Evolutionary conservation across 2,888 invertebrate genomes (phyloP).

Genomic region (Dioctria rufipes): DNA sequence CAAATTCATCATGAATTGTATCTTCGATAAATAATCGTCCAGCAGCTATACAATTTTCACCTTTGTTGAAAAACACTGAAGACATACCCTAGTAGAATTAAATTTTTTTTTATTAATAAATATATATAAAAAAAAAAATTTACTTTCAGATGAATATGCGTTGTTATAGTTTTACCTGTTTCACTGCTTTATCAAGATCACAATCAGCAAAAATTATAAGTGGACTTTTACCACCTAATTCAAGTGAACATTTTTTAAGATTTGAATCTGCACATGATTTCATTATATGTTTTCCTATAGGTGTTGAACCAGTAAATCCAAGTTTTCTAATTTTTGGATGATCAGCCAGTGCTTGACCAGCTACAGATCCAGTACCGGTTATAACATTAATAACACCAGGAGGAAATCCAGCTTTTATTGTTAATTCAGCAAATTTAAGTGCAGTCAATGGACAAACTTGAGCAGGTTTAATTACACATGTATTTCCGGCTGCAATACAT

Average conservation of each 20-base stretch:
- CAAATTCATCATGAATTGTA: constrained; percentile 91
- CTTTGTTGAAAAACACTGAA: constrained; percentile 98
- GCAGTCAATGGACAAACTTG: constrained; percentile 94
- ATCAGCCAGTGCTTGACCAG: constrained; percentile 90
- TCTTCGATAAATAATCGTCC: constrained; percentile 95
- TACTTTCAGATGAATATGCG: neutral
- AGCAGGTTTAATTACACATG: constrained; percentile 96
- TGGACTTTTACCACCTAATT: constrained; percentile 96
- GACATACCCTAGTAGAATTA: constrained; percentile 81
- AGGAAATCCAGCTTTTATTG: constrained; percentile 92
- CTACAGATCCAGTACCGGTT: constrained; percentile 84
- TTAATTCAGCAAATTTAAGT: constrained; percentile 93
- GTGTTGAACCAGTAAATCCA: constrained; percentile 97
- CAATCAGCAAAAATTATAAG: constrained; percentile 94
- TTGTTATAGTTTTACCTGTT: constrained; percentile 75
- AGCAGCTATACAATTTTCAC: constrained; percentile 98
- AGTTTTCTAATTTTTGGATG: constrained; percentile 91
- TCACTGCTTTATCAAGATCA: constrained; percentile 93
- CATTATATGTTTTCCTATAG: constrained; percentile 92
- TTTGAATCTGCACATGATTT: constrained; percentile 90
- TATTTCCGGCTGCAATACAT: constrained; percentile 96
- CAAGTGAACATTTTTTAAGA: constrained; percentile 94
- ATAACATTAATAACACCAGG: constrained; percentile 95
- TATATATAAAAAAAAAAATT: constrained; percentile 13
- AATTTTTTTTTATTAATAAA: neutral